Evolutionary conservation across 2,113 vertebrate genomes (phyloP).

Genomic region (Girardinichthys multiradiatus): DNA sequence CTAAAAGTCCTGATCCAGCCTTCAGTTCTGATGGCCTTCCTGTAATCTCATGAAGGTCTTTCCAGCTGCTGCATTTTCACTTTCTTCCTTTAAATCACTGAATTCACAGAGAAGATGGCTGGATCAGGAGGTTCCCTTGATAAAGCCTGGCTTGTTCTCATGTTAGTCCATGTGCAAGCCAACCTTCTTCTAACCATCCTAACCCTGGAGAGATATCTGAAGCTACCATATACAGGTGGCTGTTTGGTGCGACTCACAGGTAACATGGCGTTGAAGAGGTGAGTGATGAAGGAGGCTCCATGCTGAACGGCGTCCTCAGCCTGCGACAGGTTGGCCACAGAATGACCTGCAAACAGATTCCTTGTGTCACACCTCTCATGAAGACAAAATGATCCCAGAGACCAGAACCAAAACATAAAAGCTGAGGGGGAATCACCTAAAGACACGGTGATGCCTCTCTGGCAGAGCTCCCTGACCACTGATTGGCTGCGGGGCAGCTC

Average conservation of each 20-base stretch:
- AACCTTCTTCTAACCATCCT: too few species aligned
- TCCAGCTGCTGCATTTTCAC: too few species aligned
- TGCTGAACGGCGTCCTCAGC: conserved; percentile 89
- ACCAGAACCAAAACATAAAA: neutral
- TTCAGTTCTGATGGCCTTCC: too few species aligned
- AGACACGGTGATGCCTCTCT: conserved; percentile 87
- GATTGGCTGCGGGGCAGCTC: conserved; percentile 86
- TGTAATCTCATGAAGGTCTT: too few species aligned
- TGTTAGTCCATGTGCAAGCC: too few species aligned
- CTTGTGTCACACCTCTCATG: neutral
- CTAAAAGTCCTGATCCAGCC: too few species aligned
- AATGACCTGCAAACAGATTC: conserved; percentile 85
- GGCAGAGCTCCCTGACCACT: conserved; percentile 85
- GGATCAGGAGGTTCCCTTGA: too few species aligned
- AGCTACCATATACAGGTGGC: too few species aligned
- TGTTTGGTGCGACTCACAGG: conserved; percentile 84
- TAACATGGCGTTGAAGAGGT: conserved; percentile 98
- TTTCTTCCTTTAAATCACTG: too few species aligned
- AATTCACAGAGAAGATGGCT: too few species aligned
- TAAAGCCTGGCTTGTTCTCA: too few species aligned
- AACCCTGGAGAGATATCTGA: too few species aligned
- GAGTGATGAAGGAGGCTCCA: conserved; percentile 96
- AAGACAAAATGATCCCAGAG: neutral
- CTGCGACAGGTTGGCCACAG: conserved; percentile 87
- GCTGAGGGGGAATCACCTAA: conserved; percentile 79